Percentiles rank a stretch among this genome's conserved stretches.
phyloP scores from a whole-genome alignment of 2,888 invertebrate genomes.

The Eupithecia abbreviata region DNA sequence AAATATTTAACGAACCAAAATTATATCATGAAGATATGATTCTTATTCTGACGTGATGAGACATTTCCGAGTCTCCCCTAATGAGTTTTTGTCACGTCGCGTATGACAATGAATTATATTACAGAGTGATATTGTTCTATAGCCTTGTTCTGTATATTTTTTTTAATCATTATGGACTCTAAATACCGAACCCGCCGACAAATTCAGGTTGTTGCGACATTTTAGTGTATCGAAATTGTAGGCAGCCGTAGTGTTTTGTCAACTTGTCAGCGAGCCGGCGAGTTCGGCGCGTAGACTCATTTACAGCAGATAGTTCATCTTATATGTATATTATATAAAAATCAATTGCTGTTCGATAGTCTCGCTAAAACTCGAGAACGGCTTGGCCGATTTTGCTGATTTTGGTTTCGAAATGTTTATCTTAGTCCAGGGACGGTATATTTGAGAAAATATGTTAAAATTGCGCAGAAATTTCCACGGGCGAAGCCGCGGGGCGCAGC shows the following conservation, averaged over 20 bases:
- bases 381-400: too few species aligned
- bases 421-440: too few species aligned
- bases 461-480: too few species aligned
- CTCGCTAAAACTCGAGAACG: too few species aligned
- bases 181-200: background rate
- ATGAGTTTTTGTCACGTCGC: slow-evolving; percentile 49
- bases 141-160: slow-evolving; percentile 30
- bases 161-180: background rate
- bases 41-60: background rate
- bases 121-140: slow-evolving; percentile 26
- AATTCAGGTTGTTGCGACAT: background rate
- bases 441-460: too few species aligned
- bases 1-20: too few species aligned
- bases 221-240: background rate
- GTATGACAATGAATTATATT: slow-evolving; percentile 38
- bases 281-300: background rate
- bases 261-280: background rate
- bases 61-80: slow-evolving; percentile 17
- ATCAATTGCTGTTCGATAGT: too few species aligned
- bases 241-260: background rate
- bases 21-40: background rate
- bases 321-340: too few species aligned
- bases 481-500: too few species aligned
- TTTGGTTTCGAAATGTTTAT: too few species aligned
- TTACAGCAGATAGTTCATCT: background rate